Conservation (phyloP, 2,797 vertebrate genomes). For the Melanotaenia maccullochi region DNA sequence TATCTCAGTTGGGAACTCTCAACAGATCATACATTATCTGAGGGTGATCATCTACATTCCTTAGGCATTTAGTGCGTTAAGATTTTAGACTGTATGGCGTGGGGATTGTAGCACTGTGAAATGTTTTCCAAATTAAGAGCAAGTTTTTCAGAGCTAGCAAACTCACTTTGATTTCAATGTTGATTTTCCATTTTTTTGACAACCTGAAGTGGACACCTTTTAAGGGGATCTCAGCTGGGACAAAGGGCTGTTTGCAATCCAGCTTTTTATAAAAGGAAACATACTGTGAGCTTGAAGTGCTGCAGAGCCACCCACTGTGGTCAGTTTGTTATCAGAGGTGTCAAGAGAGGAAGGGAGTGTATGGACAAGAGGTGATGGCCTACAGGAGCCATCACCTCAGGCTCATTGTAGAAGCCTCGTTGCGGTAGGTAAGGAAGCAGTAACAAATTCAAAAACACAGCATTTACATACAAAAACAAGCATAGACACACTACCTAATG, state of each 20-base stretch:
- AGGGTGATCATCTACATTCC: constrained; percentile 38
- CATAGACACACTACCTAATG: not conserved
- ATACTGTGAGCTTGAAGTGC: constrained; percentile 19
- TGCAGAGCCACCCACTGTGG: constrained; percentile 60
- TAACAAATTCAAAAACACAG: constrained; percentile 33
- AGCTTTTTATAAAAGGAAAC: constrained; percentile 37
- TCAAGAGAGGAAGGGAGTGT: constrained; percentile 67
- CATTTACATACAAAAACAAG: constrained; percentile 19
- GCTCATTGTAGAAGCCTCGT: constrained; percentile 29
- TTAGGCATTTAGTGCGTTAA: constrained; percentile 39
- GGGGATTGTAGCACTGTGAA: constrained; percentile 36
- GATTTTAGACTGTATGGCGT: constrained; percentile 45
- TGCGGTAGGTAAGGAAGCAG: constrained; percentile 38
- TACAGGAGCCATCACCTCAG: constrained; percentile 41
- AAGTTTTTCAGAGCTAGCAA: constrained; percentile 13
- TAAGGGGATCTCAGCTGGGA: constrained; percentile 16
- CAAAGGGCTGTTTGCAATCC: constrained; percentile 19
- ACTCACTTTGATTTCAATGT: not conserved
- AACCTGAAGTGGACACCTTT: constrained; percentile 7
- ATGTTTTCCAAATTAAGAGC: constrained; percentile 42
- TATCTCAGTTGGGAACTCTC: constrained; percentile 21
- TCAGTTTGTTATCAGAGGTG: constrained; percentile 61
- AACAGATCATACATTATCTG: constrained; percentile 24
- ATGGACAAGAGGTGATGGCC: constrained; percentile 37
- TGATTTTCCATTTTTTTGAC: not conserved